Conservation (phyloP, 1,140 invertebrate species). For the Drosophila ironensis region DNA sequence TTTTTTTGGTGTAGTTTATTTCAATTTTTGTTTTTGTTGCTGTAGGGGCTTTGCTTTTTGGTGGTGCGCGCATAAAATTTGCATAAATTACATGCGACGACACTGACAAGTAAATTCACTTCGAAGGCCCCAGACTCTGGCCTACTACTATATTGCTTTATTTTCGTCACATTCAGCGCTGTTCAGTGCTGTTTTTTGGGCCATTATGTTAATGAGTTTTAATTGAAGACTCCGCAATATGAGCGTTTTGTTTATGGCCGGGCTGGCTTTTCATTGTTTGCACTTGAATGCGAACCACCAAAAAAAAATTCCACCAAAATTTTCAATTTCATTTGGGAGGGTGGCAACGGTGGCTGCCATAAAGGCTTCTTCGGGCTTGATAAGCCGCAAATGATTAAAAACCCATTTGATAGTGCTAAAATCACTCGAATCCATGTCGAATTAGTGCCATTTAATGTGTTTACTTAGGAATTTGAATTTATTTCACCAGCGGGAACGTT, state of each 20-base stretch:
- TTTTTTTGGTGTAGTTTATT: too few species aligned
- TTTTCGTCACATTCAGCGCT: slow-evolving; percentile 28
- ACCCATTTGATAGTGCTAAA: too few species aligned
- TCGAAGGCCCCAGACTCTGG: slow-evolving; percentile 12
- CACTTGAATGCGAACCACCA: too few species aligned
- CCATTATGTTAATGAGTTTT: slow-evolving; percentile 71
- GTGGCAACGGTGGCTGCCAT: too few species aligned
- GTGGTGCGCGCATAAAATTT: slow-evolving; percentile 72
- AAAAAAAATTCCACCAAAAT: slow-evolving; percentile 6
- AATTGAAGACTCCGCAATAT: slow-evolving; percentile 53
- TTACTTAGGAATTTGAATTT: too few species aligned
- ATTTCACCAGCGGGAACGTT: not conserved
- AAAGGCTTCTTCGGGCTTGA: too few species aligned
- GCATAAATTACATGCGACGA: slow-evolving; percentile 67
- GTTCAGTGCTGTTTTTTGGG: slow-evolving; percentile 35
- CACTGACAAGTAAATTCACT: slow-evolving; percentile 44
- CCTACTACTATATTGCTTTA: slow-evolving; percentile 19
- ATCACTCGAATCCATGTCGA: too few species aligned
- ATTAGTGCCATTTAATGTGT: too few species aligned
- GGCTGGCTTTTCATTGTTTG: slow-evolving; percentile 5
- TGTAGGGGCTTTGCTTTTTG: slow-evolving; percentile 34
- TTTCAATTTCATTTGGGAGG: slow-evolving; percentile 11
- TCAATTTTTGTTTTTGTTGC: not conserved
- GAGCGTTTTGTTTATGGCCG: slow-evolving; percentile 30
- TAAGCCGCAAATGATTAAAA: too few species aligned